Conservation (phyloP, 2,797 vertebrate genomes). For the Sebastes nivosus region DNA sequence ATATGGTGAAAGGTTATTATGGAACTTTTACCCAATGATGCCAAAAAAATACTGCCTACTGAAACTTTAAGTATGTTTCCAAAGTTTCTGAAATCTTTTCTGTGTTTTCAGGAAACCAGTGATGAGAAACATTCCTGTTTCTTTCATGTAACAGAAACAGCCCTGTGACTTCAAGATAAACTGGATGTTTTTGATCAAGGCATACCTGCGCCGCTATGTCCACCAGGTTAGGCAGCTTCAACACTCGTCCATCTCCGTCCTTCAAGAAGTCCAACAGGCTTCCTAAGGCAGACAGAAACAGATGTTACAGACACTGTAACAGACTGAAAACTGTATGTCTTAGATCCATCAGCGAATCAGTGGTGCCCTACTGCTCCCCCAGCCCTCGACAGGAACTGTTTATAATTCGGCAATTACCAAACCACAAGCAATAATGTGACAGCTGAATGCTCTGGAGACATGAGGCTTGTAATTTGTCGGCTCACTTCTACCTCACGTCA, state of each 20-base stretch:
- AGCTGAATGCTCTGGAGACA: background rate
- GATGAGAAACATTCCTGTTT: background rate
- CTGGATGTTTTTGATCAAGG: background rate
- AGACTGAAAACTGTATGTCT: background rate
- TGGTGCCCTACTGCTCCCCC: background rate
- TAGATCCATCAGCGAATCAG: background rate
- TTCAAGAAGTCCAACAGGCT: conserved; percentile 97
- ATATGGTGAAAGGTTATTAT: too few relatives aligned
- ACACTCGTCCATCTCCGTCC: conserved; percentile 92
- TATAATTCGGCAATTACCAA: background rate
- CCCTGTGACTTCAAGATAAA: background rate
- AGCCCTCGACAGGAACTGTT: background rate
- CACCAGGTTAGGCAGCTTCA: conserved; percentile 95
- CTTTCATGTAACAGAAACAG: background rate
- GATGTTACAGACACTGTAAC: background rate
- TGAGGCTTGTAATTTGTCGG: background rate
- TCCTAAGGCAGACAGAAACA: conserved; percentile 77
- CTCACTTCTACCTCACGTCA: background rate
- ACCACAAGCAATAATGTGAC: background rate
- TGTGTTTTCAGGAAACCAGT: background rate
- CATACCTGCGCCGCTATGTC: conserved; percentile 97
- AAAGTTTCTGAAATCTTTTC: background rate
- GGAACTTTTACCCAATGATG: too few relatives aligned
- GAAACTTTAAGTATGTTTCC: background rate
- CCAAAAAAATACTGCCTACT: too few relatives aligned